Conservation (phyloP, 2,113 vertebrate genomes). For the Acrocephalus kingi region DNA sequence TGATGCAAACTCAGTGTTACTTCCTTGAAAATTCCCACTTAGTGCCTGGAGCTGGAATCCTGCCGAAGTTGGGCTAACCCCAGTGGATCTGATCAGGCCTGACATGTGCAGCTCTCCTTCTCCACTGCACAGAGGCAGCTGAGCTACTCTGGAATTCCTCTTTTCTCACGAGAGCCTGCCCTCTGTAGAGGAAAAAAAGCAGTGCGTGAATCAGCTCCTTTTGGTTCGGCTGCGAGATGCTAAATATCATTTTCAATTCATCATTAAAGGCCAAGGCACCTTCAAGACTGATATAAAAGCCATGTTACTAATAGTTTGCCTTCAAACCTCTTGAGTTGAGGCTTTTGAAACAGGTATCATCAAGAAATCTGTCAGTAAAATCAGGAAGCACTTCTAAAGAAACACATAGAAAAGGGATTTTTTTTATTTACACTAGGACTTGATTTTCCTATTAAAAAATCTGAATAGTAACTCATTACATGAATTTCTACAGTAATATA, state of each 20-base stretch:
- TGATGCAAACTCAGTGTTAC: background rate
- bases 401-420: background rate
- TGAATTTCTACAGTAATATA: background rate
- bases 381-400: background rate
- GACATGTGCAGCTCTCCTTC: background rate
- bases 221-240: background rate
- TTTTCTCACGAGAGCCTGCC: background rate
- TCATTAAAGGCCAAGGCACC: background rate
- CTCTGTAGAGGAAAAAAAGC: background rate
- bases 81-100: background rate
- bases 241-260: background rate
- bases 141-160: background rate
- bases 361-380: background rate
- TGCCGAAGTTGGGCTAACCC: background rate
- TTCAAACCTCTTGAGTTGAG: background rate
- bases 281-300: background rate
- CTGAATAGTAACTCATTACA: background rate
- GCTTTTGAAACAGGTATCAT: background rate
- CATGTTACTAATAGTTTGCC: background rate
- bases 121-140: fast-evolving
- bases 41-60: background rate
- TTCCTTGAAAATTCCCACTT: background rate
- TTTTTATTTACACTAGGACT: background rate
- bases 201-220: background rate
- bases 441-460: background rate